Conservation (phyloP, 2,797 vertebrate genomes). For the Linurgus olivaceus region DNA sequence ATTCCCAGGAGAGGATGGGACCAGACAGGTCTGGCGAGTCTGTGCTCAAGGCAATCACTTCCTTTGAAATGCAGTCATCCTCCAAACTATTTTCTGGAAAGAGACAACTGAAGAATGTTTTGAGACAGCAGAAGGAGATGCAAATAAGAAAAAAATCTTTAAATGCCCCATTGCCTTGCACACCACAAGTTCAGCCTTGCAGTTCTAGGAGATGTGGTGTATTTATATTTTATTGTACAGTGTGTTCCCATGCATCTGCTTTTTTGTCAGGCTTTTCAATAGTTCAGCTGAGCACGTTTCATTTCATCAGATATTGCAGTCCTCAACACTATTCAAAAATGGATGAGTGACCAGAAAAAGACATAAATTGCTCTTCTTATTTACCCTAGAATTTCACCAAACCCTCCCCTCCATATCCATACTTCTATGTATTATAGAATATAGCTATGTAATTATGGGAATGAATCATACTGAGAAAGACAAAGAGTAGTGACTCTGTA, state of each 20-base stretch:
- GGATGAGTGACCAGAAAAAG: neutral
- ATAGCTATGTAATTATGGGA: neutral
- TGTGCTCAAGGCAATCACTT: slow-evolving; percentile 26
- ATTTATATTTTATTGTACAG: neutral
- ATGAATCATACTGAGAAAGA: neutral
- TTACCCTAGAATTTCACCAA: neutral
- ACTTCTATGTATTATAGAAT: neutral
- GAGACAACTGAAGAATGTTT: neutral
- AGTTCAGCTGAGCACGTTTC: neutral
- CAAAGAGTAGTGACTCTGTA: neutral
- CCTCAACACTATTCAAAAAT: neutral
- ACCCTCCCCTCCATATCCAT: neutral
- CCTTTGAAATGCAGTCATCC: slow-evolving; percentile 25
- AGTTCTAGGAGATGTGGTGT: neutral
- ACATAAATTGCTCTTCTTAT: neutral
- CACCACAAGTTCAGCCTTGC: neutral
- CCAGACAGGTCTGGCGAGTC: slow-evolving; percentile 32
- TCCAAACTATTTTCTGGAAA: neutral
- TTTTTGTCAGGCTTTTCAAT: neutral
- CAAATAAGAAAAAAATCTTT: neutral
- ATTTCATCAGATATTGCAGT: neutral
- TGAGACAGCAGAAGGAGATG: neutral
- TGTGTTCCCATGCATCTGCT: neutral
- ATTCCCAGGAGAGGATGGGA: neutral
- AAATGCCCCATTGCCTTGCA: neutral